Evolutionary conservation across 2,888 invertebrate species (phyloP).

Genomic region (Folsomia candida): DNA sequence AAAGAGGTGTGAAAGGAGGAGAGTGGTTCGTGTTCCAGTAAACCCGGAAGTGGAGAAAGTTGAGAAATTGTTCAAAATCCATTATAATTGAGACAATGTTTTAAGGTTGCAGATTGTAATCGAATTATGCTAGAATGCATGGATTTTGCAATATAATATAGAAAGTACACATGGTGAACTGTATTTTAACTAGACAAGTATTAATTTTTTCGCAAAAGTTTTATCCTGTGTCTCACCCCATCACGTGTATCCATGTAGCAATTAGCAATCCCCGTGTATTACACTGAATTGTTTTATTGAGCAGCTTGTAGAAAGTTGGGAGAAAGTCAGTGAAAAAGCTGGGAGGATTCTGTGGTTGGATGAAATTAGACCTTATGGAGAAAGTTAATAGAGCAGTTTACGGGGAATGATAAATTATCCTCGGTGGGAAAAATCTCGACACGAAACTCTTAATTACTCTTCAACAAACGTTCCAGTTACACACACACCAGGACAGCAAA

Average conservation of each 20-base stretch:
- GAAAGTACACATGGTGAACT: no score
- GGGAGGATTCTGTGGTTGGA: background rate
- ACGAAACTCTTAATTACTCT: background rate
- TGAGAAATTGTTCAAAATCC: background rate
- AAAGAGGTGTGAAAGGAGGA: background rate
- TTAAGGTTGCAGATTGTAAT: background rate
- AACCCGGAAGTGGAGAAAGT: background rate
- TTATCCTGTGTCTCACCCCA: no score
- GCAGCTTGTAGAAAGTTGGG: background rate
- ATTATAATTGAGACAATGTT: background rate
- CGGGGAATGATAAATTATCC: conserved; percentile 5
- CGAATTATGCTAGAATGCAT: background rate
- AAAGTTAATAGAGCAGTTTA: background rate
- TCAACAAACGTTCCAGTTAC: background rate
- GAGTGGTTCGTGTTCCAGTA: background rate
- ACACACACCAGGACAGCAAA: background rate
- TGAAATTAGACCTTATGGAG: background rate
- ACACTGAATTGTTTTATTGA: no score
- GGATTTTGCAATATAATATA: background rate
- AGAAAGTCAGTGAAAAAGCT: background rate
- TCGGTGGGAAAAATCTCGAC: conserved; percentile 3
- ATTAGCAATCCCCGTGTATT: no score
- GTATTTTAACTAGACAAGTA: background rate
- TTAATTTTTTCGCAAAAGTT: background rate
- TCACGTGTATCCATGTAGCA: no score